Evolutionary conservation across 53 echinoderm and acorn worm genomes (phyloP).

Genomic region (Echinometra lucunter): DNA sequence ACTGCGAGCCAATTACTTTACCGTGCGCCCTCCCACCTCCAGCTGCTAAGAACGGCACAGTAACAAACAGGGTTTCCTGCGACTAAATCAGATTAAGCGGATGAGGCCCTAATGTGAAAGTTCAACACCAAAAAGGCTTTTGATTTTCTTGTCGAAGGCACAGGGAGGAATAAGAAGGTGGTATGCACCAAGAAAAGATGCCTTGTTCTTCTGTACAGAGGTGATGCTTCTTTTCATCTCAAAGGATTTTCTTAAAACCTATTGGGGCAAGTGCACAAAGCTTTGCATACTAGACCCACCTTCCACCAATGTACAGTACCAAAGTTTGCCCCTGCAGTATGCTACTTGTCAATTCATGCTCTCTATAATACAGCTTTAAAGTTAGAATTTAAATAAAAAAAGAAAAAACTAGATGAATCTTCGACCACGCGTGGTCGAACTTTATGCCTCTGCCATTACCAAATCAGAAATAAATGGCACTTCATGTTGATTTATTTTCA

Average conservation of each 20-base stretch:
- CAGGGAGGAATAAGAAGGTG: neutral
- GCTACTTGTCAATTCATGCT: no score
- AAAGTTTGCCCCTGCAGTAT: neutral
- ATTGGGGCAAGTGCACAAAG: no score
- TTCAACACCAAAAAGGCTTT: conserved; percentile 24
- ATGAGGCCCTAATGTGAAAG: conserved; percentile 54
- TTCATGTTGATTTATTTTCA: no score
- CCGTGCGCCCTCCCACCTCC: conserved; percentile 23
- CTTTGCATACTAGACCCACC: no score
- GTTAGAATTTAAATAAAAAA: no score
- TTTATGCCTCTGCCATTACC: no score
- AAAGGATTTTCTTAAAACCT: neutral
- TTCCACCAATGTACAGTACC: neutral
- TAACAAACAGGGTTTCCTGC: conserved; percentile 44
- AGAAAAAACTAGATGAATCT: no score
- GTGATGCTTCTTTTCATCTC: neutral
- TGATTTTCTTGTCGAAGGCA: neutral
- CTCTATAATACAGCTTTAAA: no score
- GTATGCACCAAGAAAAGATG: neutral
- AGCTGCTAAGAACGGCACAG: neutral
- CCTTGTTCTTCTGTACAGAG: neutral
- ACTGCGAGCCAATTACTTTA: conserved; percentile 41
- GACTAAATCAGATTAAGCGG: conserved; percentile 39
- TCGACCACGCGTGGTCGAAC: no score
- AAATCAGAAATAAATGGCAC: no score